Evolutionary conservation across 2,797 vertebrate species (phyloP), one percentile per base, ranked within the genome.

Genomic region (Gorsachius magnificus): DNA sequence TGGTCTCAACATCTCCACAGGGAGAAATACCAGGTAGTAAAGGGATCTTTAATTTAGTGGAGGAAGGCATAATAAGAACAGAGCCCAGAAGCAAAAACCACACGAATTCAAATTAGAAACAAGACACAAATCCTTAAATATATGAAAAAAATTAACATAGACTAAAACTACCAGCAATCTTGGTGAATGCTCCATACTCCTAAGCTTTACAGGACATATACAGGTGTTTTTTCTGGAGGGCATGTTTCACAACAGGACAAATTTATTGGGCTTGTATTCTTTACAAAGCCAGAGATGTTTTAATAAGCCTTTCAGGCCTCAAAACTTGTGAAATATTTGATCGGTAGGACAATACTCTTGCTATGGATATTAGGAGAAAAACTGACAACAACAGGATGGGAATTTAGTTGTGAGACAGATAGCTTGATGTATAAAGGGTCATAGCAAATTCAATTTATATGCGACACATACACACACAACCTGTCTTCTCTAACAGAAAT

Each of bases 51-150:
- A 93, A 95, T 95, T 93, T 93, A 85, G 68, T 33, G 45, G 46
- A 83, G 54, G 74, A 92, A 85, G 60, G 51, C 68, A 63, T 92
- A 94, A 85, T 26, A 93, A 90, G 88, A 93, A 76, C 90, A 89
- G 63, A 87, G 48, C 65, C 87, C 60, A 91, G 87, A 78, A 96
- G 77, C 63, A 16, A 95, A 84, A 95, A 90, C 38, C 51, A 66
- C 63, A 88, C 79, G 79, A 69, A 93, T 86, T 84, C 85, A 95
- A 91, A 93, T 96, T 93, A 93, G 74, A 94, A 95, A 72, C 75
- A 71, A 65, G 81, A 74, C 18, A 71, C 2, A 10, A 87, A 94
- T 95, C 69, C 57, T 57, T 96, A 87, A 92, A 87, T 46, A 46
- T 1, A 20, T 13, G 11, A 58, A 81, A 88, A 85, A 68, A 70